A percentile compares a stretch with the other conserved stretches of the same genome.
phyloP scores from a whole-genome alignment of 2,888 invertebrate genomes.

The Phorcus lineatus region DNA sequence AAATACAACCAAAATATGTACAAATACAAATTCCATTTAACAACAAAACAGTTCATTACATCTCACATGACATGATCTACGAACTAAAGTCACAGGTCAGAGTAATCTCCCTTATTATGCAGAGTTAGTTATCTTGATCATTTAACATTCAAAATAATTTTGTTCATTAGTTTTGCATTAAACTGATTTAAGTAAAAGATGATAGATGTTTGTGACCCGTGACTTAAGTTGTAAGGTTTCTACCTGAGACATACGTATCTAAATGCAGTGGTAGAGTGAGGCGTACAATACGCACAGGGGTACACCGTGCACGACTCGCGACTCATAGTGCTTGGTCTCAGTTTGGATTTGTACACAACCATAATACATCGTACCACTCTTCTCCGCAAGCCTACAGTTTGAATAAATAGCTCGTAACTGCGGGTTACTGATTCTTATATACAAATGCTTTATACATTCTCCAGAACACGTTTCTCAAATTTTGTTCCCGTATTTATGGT shows the following conservation, averaged over 20 bases:
- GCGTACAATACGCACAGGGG: neutral
- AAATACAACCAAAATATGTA: conserved; percentile 3
- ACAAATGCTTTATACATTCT: neutral
- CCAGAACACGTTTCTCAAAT: no score
- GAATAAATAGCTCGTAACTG: neutral
- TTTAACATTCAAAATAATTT: no score
- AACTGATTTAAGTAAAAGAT: no score
- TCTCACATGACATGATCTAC: no score
- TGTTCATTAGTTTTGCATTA: no score
- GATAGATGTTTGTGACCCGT: neutral
- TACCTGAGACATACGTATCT: neutral
- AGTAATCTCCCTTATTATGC: no score
- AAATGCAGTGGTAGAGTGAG: neutral
- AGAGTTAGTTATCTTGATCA: no score
- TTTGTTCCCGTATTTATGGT: no score
- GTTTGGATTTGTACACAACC: no score
- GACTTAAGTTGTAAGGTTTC: neutral
- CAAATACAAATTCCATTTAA: neutral
- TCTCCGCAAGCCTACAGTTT: neutral
- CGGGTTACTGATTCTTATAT: neutral
- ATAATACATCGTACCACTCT: neutral
- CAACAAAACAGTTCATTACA: neutral
- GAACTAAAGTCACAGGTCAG: no score
- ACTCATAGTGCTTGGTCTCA: no score
- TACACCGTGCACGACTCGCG: neutral